Percentiles rank a stretch among this genome's conserved stretches.
Evolutionary conservation across 2,113 vertebrate genomes (phyloP).

Genomic region (Athene noctua): DNA sequence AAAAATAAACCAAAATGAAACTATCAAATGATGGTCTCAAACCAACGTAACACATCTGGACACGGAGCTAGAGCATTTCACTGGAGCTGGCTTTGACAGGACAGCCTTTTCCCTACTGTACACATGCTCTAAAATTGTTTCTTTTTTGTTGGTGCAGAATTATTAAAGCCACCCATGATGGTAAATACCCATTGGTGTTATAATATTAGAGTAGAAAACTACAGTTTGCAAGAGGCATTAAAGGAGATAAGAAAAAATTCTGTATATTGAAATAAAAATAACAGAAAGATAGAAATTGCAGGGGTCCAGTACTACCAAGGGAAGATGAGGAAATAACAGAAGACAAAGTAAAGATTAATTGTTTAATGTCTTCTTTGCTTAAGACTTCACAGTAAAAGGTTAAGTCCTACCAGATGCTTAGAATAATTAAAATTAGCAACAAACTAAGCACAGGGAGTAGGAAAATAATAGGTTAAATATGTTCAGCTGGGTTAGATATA

Average conservation of each 20-base stretch:
- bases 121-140: not conserved
- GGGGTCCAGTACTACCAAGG: not conserved
- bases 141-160: not conserved
- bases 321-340: not conserved
- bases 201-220: not conserved
- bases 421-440: not conserved
- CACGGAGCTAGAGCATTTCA: not conserved
- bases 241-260: not conserved
- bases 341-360: not conserved
- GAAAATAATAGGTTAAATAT: slow-evolving; percentile 18
- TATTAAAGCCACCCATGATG: not conserved
- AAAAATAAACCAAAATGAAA: not conserved
- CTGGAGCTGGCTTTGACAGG: not conserved
- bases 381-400: not conserved
- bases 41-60: accelerated
- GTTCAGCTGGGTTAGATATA: not conserved
- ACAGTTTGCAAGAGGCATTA: not conserved
- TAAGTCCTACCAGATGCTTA: not conserved
- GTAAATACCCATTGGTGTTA: not conserved
- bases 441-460: not conserved
- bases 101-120: not conserved
- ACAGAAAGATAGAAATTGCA: not conserved
- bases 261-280: not conserved
- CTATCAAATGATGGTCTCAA: not conserved
- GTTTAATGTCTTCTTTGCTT: not conserved